Conservation (phyloP, 2,797 vertebrate species). For the Streptopelia turtur region DNA sequence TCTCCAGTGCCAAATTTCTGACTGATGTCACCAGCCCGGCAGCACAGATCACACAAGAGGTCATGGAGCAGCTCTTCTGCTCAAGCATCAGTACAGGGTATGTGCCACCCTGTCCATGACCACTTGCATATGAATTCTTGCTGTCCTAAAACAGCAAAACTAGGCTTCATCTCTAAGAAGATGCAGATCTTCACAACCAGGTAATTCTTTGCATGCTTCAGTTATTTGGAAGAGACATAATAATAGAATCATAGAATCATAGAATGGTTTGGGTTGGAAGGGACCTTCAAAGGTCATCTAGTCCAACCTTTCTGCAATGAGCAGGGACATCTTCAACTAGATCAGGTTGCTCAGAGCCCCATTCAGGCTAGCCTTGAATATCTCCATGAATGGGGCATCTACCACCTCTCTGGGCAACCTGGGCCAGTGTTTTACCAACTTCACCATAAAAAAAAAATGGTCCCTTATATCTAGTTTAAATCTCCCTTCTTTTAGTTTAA, state of each 20-base stretch:
- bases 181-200: not conserved
- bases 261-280: not conserved
- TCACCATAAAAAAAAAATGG: not conserved
- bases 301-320: not conserved
- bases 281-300: not conserved
- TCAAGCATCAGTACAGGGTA: rapidly evolving
- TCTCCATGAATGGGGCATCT: not conserved
- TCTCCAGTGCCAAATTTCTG: not conserved
- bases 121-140: not conserved
- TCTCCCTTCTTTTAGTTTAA: not conserved
- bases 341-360: not conserved
- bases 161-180: not conserved
- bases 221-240: not conserved
- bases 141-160: not conserved
- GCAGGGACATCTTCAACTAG: too few species aligned
- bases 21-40: not conserved
- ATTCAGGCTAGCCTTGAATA: not conserved
- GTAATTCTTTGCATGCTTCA: not conserved
- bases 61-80: not conserved
- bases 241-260: not conserved
- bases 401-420: rapidly evolving
- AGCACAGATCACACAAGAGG: rapidly evolving
- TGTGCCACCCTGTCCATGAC: not conserved
- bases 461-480: not conserved
- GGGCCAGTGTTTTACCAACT: not conserved